A percentile compares a stretch with the other conserved stretches of the same genome.
phyloP scores from a whole-genome alignment of 2,113 vertebrate genomes.

The Corythaeola cristata region DNA sequence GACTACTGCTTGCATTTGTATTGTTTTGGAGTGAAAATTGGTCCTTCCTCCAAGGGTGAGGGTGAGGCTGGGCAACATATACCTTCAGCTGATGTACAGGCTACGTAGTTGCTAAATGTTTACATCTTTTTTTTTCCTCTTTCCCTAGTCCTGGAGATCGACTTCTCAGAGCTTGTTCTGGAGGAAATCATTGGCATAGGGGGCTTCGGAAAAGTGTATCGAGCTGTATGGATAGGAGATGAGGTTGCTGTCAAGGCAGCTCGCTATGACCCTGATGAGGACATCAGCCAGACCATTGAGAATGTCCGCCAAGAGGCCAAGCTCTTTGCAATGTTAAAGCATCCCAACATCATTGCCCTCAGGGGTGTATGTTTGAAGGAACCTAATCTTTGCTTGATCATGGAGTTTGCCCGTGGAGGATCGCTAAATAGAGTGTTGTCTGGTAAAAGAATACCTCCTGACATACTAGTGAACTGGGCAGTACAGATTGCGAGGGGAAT shows the following conservation, averaged over 20 bases:
- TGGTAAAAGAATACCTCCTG: slow-evolving; percentile 93
- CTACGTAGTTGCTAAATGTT: background rate
- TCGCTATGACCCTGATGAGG: slow-evolving; percentile 93
- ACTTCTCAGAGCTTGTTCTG: slow-evolving; percentile 90
- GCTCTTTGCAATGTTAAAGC: slow-evolving; percentile 94
- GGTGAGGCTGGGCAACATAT: background rate
- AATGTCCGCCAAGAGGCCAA: slow-evolving; percentile 97
- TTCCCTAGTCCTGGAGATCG: slow-evolving; percentile 87
- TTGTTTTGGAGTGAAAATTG: background rate
- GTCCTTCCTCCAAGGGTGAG: background rate
- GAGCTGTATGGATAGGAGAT: slow-evolving; percentile 87
- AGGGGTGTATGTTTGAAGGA: slow-evolving; percentile 92
- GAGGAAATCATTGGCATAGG: slow-evolving; percentile 98
- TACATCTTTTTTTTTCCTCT: background rate
- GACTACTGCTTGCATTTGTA: background rate
- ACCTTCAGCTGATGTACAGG: background rate
- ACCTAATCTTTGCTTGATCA: slow-evolving; percentile 94
- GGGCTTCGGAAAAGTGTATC: slow-evolving; percentile 96
- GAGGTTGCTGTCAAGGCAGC: slow-evolving; percentile 98
- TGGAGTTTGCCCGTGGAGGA: slow-evolving; percentile 95
- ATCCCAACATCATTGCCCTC: slow-evolving; percentile 95
- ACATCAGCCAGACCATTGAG: slow-evolving; percentile 90
- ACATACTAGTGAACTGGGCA: slow-evolving; percentile 96
- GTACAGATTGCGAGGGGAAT: slow-evolving; percentile 95
- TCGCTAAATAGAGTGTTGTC: slow-evolving; percentile 91